Evolutionary conservation across 2,888 invertebrate genomes (phyloP), one percentile per base, ranked within the genome.

Genomic region (Dicranocentrus wangi): DNA sequence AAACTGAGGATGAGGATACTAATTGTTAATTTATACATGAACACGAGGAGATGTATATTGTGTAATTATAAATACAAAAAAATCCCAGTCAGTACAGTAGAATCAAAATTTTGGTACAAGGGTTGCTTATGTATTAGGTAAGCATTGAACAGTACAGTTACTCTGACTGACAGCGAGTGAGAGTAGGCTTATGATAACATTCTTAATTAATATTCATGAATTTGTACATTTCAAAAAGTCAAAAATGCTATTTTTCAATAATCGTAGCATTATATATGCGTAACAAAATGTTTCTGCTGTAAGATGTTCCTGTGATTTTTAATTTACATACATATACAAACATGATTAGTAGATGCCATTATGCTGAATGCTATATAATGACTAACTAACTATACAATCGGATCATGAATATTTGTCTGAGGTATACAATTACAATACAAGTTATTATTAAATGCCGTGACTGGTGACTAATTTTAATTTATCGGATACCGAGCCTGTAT

Each of bases 41-140:
- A 76, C 76, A 76, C 76, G 43, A 68, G 68, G 76, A 76, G 68
- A 68, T 76, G 68, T 76, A 76, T 68, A 60, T n/a, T n/a, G n/a
- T n/a, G 13, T 5, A 23, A 68, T 76, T 60, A 76, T 51, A 68
- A 68, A 68, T 51, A 68, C 58, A 75, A 58, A 63, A 75, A 65
- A 55, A 39, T 61, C 21, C 66, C 65, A 66, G 66, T 75, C 75
- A 55, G 61, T 61, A 53, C 32, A 61, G 47, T 51, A 70, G 13
- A 70, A 58, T 61, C 27, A 47, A 58, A 47, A 17, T 47, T 73
- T 73, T 73, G 73, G 63, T 73, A 47, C 60, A 72, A 19, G 17
- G 10, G 17, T 66, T 28, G 51, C 65, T 63, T 32, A 32, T 7
- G 32, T 10, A 3, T 2, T 51, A 25, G 25, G 27, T 51, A 25